Evolutionary conservation across 1,140 invertebrate genomes (phyloP), one percentile per base, ranked within the genome.

Genomic region (Aphidius ervi): DNA sequence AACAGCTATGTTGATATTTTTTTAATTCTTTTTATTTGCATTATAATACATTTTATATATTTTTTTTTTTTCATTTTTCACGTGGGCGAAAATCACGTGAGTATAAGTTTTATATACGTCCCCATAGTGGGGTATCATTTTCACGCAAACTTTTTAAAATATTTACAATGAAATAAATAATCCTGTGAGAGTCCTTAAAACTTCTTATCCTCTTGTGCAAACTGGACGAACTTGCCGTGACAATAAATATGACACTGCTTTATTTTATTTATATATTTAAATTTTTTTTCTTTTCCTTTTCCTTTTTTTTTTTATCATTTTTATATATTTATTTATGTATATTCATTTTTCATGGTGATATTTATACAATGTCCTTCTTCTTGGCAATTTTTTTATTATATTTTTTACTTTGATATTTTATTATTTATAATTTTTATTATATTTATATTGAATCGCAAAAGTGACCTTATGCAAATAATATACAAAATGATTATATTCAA

Each of bases 131-230:
- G 69, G 71, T 74, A 74, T 75, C 74, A 73, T 74, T 74, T 74
- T 74, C 72, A 74, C 70, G 63, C 56, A 69, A 70, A 67, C 64
- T 73, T 74, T 70, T 70, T 70, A 73, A 70, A 70, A 63, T 31
- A 31, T 31, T 69, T 67, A 66, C 68, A 71, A 70, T 67, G 67
- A 69, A 70, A 73, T 73, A 74, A 74, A 73, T 74, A 72, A 73
- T 73, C 69, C 69, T 62, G 66, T 63, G 59, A 62, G 23, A 63
- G 67, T 73, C 68, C 23, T 70, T 70, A 70, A 70, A 70, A 31
- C 23, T 70, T 70, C 71, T 74, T 74, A 73, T 73, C 71, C 70
- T 68, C 23, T 31, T 31, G 23, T 31, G 23, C 23, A 31, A 31
- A 31, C 23, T 3, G 66, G 67, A 68, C 69, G 68, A 61, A 41